Conservation (phyloP, 2,888 invertebrate species). For the Phyllotreta striolata region DNA sequence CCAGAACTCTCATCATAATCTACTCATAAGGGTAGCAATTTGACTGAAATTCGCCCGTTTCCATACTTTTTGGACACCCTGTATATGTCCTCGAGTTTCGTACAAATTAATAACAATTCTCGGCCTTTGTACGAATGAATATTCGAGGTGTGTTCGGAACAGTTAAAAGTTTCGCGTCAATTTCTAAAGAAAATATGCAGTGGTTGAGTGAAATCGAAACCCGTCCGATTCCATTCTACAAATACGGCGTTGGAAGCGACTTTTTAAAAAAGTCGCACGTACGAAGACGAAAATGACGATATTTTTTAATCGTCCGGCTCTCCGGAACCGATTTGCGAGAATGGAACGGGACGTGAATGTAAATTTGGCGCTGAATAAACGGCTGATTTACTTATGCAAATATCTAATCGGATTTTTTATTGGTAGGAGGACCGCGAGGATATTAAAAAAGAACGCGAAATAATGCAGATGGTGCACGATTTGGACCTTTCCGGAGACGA, state of each 20-base stretch:
- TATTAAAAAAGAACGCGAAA: conserved; percentile 88
- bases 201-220: conserved; percentile 25
- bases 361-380: not conserved
- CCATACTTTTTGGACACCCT: not conserved
- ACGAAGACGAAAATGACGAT: not conserved
- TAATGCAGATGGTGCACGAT: conserved; percentile 93
- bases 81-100: too few relatives aligned
- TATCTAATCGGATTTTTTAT: conserved; percentile 61
- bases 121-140: too few relatives aligned
- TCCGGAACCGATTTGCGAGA: not conserved
- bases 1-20: too few relatives aligned
- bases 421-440: conserved; percentile 75
- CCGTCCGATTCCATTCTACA: conserved; percentile 7
- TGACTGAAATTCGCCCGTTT: not conserved
- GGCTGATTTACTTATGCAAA: conserved; percentile 1
- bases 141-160: too few relatives aligned
- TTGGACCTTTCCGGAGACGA: conserved; percentile 83
- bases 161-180: conserved; percentile 4
- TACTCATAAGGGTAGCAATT: not conserved
- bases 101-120: too few relatives aligned
- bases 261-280: not conserved
- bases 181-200: conserved; percentile 29
- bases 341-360: not conserved
- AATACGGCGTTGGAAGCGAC: conserved; percentile 20
- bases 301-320: not conserved